Percentiles rank a stretch among this genome's conserved stretches.
These are phyloP conservation scores for Eubasilissa regina DNA, from an alignment of 1,140 invertebrate genomes.

Conservation along the genomic window DNA sequence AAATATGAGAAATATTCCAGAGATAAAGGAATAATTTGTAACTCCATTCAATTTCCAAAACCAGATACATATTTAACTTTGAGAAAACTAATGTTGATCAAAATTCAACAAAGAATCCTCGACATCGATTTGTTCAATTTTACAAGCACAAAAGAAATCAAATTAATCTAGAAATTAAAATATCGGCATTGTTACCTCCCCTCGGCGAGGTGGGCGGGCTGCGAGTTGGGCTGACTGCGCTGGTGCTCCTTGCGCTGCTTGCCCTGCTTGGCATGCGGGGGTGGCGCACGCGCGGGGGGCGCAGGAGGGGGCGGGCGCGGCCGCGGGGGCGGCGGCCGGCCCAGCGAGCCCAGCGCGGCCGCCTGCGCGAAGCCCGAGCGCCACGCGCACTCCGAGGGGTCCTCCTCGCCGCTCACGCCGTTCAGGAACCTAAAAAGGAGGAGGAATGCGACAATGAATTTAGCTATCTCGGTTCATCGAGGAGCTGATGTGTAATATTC, in stretches of 20 bases:
- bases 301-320: constrained; percentile 66
- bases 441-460: too few species aligned
- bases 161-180: too few species aligned
- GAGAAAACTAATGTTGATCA: too few species aligned
- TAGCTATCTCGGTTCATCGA: too few species aligned
- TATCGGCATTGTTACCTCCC: constrained; percentile 36
- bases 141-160: too few species aligned
- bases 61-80: too few species aligned
- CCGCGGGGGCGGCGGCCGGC: constrained; percentile 63
- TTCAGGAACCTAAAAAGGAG: constrained; percentile 53
- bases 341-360: constrained; percentile 58
- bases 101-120: too few species aligned
- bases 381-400: constrained; percentile 46
- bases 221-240: constrained; percentile 38
- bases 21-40: too few species aligned
- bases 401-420: constrained; percentile 42
- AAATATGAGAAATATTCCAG: too few species aligned
- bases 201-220: constrained; percentile 55
- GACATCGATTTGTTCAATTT: too few species aligned
- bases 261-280: constrained; percentile 57
- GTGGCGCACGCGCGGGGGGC: constrained; percentile 58
- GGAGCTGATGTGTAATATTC: too few species aligned
- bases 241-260: constrained; percentile 59
- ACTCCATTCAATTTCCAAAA: too few species aligned
- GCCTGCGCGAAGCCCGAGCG: constrained; percentile 62